A percentile compares a stretch with the other conserved stretches of the same genome.
phyloP scores from a whole-genome alignment of 2,888 invertebrate species.

The Alviniconcha strummeri region DNA sequence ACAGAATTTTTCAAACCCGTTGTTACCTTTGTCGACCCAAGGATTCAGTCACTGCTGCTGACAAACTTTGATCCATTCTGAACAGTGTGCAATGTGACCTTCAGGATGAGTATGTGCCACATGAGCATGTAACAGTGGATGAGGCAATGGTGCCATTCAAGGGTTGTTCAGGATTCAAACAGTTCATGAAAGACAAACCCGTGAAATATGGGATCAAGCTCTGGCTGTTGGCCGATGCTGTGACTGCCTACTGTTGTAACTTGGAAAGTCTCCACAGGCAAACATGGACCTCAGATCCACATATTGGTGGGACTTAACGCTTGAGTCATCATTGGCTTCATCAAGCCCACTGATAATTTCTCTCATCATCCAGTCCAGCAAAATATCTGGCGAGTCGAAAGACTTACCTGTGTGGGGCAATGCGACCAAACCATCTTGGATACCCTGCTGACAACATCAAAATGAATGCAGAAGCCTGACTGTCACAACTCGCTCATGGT shows the following conservation, averaged over 20 bases:
- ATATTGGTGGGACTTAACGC: not conserved
- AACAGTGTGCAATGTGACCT: not conserved
- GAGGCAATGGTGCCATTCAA: slow-evolving; percentile 22
- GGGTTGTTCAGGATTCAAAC: slow-evolving; percentile 1
- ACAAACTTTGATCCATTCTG: slow-evolving; percentile 4
- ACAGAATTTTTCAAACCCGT: not conserved
- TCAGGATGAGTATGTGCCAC: not conserved
- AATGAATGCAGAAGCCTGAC: not conserved
- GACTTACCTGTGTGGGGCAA: slow-evolving; percentile 14
- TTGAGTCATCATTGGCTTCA: not conserved
- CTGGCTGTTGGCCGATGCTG: not conserved
- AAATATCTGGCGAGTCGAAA: not conserved
- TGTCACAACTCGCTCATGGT: not conserved
- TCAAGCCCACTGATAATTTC: not conserved
- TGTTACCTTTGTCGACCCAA: not conserved
- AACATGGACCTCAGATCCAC: not conserved
- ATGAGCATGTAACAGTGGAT: not conserved
- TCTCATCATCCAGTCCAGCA: not conserved
- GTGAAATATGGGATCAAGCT: slow-evolving; percentile 13
- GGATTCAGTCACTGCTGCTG: not conserved
- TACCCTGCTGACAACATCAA: not conserved
- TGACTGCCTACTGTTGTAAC: slow-evolving; percentile 7
- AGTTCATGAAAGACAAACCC: slow-evolving; percentile 10
- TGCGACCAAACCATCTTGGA: not conserved
- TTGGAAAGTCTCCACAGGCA: not conserved